A percentile compares a stretch with the other conserved stretches of the same genome.
These are phyloP conservation scores for Drosophila carrolli DNA, from an alignment of 1,140 invertebrate genomes.

Conservation along the genomic window DNA sequence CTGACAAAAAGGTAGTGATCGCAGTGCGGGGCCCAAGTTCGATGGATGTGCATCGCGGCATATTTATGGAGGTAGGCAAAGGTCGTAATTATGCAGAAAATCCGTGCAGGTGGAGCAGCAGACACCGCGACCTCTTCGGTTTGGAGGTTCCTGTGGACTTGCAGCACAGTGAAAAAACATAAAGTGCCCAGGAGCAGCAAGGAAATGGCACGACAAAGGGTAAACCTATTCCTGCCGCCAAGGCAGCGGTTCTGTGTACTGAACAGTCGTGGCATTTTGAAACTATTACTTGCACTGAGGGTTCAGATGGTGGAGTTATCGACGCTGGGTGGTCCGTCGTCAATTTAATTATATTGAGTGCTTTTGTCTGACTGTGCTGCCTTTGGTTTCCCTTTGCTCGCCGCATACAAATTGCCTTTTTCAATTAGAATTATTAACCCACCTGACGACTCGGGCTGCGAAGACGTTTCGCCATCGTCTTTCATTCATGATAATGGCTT, in stretches of 20 bases:
- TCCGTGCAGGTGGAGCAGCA: conserved; percentile 7
- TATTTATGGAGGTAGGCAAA: conserved; percentile 26
- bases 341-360: conserved; percentile 82
- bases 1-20: conserved; percentile 68
- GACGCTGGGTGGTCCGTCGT: conserved; percentile 27
- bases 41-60: conserved; percentile 39
- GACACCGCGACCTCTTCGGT: no score
- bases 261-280: conserved; percentile 55
- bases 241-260: conserved; percentile 45
- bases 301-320: conserved; percentile 10
- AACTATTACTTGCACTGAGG: conserved; percentile 34
- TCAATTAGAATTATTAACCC: conserved; percentile 81
- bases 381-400: conserved; percentile 22
- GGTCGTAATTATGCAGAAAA: conserved; percentile 69
- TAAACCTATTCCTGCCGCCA: conserved; percentile 56
- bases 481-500: conserved; percentile 26
- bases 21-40: conserved; percentile 62
- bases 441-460: conserved; percentile 43
- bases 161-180: conserved; percentile 18
- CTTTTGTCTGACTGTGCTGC: conserved; percentile 60
- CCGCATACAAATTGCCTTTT: conserved; percentile 81
- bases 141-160: not conserved
- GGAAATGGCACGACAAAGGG: conserved; percentile 38
- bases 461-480: conserved; percentile 33
- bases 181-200: conserved; percentile 25